Conservation (phyloP, 2,888 invertebrate species). For the Nephrocerus scutellatus region DNA sequence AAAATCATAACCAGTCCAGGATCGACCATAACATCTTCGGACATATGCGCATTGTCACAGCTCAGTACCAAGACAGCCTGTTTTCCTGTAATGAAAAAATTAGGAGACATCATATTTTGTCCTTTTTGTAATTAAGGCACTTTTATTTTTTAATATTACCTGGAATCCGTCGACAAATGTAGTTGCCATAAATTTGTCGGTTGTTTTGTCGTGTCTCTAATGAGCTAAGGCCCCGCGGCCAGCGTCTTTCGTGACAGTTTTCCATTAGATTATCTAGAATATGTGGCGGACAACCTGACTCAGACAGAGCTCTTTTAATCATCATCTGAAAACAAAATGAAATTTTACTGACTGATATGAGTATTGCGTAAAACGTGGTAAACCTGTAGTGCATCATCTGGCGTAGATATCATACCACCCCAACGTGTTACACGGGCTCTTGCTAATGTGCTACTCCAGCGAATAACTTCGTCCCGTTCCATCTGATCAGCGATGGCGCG, state of each 20-base stretch:
- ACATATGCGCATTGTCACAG: slow-evolving; percentile 92
- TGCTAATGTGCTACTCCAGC: slow-evolving; percentile 78
- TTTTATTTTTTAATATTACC: slow-evolving; percentile 46
- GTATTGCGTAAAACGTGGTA: not conserved
- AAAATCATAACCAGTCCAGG: slow-evolving; percentile 98
- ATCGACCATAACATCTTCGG: slow-evolving; percentile 92
- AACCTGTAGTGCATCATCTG: slow-evolving; percentile 87
- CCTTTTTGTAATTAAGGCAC: not conserved
- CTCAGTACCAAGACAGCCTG: slow-evolving; percentile 92
- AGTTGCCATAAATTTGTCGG: slow-evolving; percentile 84
- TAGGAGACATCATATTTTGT: slow-evolving; percentile 1
- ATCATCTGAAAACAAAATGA: slow-evolving; percentile 60
- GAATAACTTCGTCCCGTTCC: slow-evolving; percentile 86
- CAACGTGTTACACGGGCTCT: slow-evolving; percentile 87
- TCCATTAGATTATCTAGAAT: slow-evolving; percentile 94
- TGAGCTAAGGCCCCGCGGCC: slow-evolving; percentile 89
- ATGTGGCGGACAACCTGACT: slow-evolving; percentile 89
- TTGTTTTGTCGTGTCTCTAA: slow-evolving; percentile 92
- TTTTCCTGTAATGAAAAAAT: slow-evolving; percentile 59
- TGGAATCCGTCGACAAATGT: slow-evolving; percentile 88
- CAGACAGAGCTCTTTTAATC: slow-evolving; percentile 86
- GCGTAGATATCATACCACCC: slow-evolving; percentile 98
- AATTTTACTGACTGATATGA: not conserved
- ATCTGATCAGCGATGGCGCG: slow-evolving; percentile 87
- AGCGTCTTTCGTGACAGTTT: slow-evolving; percentile 91